Evolutionary conservation across 2,113 vertebrate species (phyloP).

Genomic region (Epinephelus fuscoguttatus): DNA sequence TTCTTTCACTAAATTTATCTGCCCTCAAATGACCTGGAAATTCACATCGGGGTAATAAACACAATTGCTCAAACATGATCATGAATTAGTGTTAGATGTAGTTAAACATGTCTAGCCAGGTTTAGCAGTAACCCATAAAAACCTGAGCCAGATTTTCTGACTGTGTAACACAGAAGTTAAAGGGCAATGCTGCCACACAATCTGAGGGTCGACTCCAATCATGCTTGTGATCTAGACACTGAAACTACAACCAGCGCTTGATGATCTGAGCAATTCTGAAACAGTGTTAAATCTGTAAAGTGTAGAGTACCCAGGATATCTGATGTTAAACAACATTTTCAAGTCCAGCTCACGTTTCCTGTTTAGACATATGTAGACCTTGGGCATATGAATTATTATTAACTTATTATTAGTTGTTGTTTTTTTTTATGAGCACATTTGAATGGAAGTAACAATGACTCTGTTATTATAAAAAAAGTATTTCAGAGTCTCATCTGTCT

Average conservation of each 20-base stretch:
- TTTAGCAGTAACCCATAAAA: slow-evolving; percentile 46
- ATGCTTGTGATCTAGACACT: neutral
- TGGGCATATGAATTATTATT: neutral
- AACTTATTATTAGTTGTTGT: too few relatives aligned
- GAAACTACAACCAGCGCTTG: neutral
- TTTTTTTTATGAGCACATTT: too few relatives aligned
- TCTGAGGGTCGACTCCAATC: neutral
- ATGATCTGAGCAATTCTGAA: neutral
- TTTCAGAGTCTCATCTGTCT: too few relatives aligned
- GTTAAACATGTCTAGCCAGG: slow-evolving; percentile 59
- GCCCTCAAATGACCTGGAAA: slow-evolving; percentile 41
- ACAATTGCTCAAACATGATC: slow-evolving; percentile 31
- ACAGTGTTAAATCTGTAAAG: neutral
- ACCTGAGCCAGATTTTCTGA: slow-evolving; percentile 15
- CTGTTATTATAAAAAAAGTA: too few relatives aligned
- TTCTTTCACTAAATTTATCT: slow-evolving; percentile 6
- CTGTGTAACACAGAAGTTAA: slow-evolving; percentile 7
- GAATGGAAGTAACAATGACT: too few relatives aligned
- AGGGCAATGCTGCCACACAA: neutral
- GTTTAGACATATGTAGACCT: neutral
- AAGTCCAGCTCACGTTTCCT: neutral
- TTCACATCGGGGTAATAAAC: slow-evolving; percentile 31
- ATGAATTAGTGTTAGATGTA: slow-evolving; percentile 46
- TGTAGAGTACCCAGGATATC: neutral
- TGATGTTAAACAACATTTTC: neutral